phyloP scores from a whole-genome alignment of 2,113 vertebrate genomes.

The Pao palembangensis region DNA sequence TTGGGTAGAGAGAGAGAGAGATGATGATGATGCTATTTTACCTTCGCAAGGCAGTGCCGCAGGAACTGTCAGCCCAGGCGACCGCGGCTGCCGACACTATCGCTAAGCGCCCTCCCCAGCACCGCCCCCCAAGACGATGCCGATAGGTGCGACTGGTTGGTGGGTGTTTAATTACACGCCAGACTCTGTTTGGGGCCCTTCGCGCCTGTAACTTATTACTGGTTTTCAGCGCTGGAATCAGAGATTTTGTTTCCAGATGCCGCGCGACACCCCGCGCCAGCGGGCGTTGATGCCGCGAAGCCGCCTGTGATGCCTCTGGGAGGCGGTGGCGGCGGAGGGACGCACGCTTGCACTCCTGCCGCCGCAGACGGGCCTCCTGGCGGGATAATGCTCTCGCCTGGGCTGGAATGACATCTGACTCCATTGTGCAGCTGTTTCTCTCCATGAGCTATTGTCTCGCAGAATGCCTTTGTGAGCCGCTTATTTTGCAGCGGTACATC shows the following conservation, averaged over 20 bases:
- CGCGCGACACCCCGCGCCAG: conserved; percentile 61
- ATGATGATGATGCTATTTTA: conserved; percentile 54
- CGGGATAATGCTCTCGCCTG: conserved; percentile 58
- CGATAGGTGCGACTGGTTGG: conserved; percentile 33
- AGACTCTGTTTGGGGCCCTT: conserved; percentile 25
- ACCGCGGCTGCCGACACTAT: conserved; percentile 13
- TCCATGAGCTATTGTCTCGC: conserved; percentile 43
- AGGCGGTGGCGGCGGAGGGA: conserved; percentile 26
- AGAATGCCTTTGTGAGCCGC: conserved; percentile 50
- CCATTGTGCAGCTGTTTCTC: conserved; percentile 51
- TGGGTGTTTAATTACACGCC: conserved; percentile 14
- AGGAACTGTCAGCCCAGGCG: conserved; percentile 56
- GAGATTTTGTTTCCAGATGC: conserved; percentile 65
- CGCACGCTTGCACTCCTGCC: conserved; percentile 46
- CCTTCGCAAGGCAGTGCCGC: conserved; percentile 39
- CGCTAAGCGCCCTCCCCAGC: not conserved
- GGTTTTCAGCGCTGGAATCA: conserved; percentile 40
- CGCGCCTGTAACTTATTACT: conserved; percentile 8
- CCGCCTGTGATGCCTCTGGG: conserved; percentile 41
- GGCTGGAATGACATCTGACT: conserved; percentile 65
- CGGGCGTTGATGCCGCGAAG: conserved; percentile 37
- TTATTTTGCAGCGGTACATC: conserved; percentile 30
- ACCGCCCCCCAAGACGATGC: not conserved
- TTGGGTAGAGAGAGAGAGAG: conserved; percentile 16
- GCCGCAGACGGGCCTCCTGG: conserved; percentile 46